Evolutionary conservation across 2,113 vertebrate genomes (phyloP).

Genomic region (Protobothrops mucrosquamatus): DNA sequence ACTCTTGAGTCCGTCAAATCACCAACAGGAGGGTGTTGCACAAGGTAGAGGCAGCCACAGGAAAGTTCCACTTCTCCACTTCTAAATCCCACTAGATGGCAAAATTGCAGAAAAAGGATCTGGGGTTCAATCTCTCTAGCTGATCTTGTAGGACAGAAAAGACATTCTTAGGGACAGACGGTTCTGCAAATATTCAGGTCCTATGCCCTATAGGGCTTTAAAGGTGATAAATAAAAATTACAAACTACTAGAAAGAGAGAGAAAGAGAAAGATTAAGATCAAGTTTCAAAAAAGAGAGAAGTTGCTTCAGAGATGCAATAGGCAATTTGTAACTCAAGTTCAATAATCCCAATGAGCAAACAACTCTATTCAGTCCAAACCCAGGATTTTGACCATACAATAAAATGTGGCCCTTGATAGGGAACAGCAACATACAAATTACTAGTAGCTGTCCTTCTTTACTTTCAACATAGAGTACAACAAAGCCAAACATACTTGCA

Average conservation of each 20-base stretch:
- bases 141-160: no score
- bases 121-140: no score
- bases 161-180: no score
- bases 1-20: no score
- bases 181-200: no score
- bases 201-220: no score
- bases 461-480: no score
- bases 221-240: background rate
- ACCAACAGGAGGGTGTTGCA: no score
- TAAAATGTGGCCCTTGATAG: background rate
- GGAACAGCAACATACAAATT: background rate
- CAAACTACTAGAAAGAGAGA: background rate
- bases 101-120: no score
- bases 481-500: rapidly evolving
- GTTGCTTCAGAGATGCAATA: background rate
- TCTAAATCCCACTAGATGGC: no score
- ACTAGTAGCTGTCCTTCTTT: background rate
- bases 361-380: background rate
- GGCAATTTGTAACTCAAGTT: background rate
- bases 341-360: background rate
- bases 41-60: background rate
- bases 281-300: background rate
- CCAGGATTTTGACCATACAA: background rate
- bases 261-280: background rate
- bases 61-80: background rate